Evolutionary conservation across 2,797 vertebrate species (phyloP).

Genomic region (Parauchenoglanis punctatus): DNA sequence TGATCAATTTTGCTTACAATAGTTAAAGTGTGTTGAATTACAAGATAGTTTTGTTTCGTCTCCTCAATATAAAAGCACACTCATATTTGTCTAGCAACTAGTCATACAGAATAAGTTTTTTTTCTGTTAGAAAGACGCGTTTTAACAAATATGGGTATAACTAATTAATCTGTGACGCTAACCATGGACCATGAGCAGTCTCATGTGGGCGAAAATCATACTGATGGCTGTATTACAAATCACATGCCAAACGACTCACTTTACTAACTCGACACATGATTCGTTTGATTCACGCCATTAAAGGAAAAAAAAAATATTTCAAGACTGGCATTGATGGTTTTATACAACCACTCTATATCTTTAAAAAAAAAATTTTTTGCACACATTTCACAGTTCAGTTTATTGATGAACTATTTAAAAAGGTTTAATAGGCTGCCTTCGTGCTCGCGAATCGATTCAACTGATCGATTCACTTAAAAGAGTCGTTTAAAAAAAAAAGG

Average conservation of each 20-base stretch:
- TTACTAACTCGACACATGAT: slow-evolving; percentile 1
- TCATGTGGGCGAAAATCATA: not conserved
- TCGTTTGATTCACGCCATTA: not conserved
- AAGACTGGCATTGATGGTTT: not conserved
- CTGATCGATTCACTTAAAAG: not conserved
- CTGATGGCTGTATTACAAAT: not conserved
- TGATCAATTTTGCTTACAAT: not conserved
- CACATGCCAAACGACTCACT: not conserved
- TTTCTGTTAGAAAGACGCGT: not conserved
- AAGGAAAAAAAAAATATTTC: not conserved
- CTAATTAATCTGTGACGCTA: not conserved
- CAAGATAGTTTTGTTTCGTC: not conserved
- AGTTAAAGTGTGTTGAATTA: not conserved
- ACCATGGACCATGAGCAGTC: not conserved
- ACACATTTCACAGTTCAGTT: not conserved
- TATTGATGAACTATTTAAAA: too few species aligned
- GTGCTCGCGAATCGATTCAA: not conserved
- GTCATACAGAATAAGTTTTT: not conserved
- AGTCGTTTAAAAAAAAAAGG: not conserved
- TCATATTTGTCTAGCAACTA: not conserved
- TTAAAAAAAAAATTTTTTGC: not conserved
- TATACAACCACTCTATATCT: not conserved
- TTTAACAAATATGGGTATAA: not conserved
- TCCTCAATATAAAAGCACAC: not conserved
- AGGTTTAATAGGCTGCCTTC: too few species aligned